These are phyloP conservation scores for Leptopilina syphax DNA, from an alignment of 2,888 invertebrate species.

Conservation along the genomic window DNA sequence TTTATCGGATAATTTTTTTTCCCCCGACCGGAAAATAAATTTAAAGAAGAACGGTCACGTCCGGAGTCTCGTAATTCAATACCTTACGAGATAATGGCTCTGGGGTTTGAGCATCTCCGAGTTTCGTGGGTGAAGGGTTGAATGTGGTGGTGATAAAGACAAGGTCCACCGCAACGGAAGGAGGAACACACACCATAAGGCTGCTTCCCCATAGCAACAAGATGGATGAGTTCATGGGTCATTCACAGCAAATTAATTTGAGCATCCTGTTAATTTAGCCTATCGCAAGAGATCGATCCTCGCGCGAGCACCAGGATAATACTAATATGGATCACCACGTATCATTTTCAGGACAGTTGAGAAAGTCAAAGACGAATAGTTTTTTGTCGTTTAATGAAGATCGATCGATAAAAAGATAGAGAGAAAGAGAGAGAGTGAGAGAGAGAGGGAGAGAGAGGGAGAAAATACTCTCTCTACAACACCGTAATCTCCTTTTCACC, in stretches of 20 bases:
- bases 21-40: conserved; percentile 5
- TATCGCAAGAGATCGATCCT: conserved; percentile 57
- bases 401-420: conserved; percentile 42
- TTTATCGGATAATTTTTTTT: neutral
- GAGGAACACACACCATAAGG: conserved; percentile 39
- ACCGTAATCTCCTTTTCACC: conserved; percentile 3
- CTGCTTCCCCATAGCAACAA: conserved; percentile 48
- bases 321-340: conserved; percentile 21
- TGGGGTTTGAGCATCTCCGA: conserved; percentile 48
- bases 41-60: conserved; percentile 46
- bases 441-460: conserved; percentile 1
- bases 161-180: conserved; percentile 34
- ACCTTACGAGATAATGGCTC: conserved; percentile 58
- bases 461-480: conserved; percentile 39
- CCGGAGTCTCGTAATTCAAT: conserved; percentile 59
- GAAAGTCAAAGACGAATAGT: conserved; percentile 42
- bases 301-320: conserved; percentile 35
- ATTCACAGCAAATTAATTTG: conserved; percentile 67
- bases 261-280: conserved; percentile 66
- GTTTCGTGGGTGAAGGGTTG: conserved; percentile 40
- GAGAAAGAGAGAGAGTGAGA: neutral
- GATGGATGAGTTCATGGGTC: conserved; percentile 63
- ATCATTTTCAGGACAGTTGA: conserved; percentile 48
- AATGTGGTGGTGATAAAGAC: conserved; percentile 50
- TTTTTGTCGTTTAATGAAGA: conserved; percentile 54